phyloP scores from a whole-genome alignment of 2,888 invertebrate genomes.

The Drosophila bunnanda region DNA sequence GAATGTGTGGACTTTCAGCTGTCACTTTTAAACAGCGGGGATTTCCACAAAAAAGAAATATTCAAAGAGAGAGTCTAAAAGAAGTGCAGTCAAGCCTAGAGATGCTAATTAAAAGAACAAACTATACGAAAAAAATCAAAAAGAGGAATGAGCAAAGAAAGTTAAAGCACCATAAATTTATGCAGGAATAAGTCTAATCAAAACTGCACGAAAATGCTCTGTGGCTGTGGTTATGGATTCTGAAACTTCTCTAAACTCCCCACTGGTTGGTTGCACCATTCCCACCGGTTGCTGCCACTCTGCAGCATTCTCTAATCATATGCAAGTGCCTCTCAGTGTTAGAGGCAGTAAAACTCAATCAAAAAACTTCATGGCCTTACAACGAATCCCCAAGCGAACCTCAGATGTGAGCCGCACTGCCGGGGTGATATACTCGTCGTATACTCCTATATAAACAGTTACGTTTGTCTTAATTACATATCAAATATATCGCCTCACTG shows the following conservation, averaged over 20 bases:
- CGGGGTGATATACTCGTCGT: constrained; percentile 4
- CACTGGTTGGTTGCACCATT: constrained; percentile 4
- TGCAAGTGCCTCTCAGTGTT: constrained; percentile 44
- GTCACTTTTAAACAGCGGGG: constrained; percentile 63
- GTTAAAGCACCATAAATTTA: constrained; percentile 19
- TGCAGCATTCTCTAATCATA: constrained; percentile 65
- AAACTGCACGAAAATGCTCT: constrained; percentile 43
- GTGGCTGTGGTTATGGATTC: constrained; percentile 11
- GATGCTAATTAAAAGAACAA: constrained; percentile 64
- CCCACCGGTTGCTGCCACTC: too few species aligned
- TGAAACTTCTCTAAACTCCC: constrained; percentile 6
- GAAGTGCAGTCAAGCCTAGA: constrained; percentile 12
- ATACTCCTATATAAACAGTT: constrained; percentile 50
- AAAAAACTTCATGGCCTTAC: constrained; percentile 62
- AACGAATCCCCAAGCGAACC: constrained; percentile 44
- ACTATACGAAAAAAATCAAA: constrained; percentile 10
- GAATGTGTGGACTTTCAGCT: constrained; percentile 59
- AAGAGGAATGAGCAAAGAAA: constrained; percentile 17
- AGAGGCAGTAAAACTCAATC: constrained; percentile 71
- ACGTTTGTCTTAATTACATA: constrained; percentile 78
- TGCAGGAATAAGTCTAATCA: constrained; percentile 42
- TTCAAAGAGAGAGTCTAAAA: background rate
- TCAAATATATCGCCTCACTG: constrained; percentile 76
- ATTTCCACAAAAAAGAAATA: constrained; percentile 15
- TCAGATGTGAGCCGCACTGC: constrained; percentile 45